Percentiles rank a stretch among this genome's conserved stretches.
These are phyloP conservation scores for Syrrhaptes paradoxus DNA, from an alignment of 2,113 vertebrate genomes.

Conservation along the genomic window DNA sequence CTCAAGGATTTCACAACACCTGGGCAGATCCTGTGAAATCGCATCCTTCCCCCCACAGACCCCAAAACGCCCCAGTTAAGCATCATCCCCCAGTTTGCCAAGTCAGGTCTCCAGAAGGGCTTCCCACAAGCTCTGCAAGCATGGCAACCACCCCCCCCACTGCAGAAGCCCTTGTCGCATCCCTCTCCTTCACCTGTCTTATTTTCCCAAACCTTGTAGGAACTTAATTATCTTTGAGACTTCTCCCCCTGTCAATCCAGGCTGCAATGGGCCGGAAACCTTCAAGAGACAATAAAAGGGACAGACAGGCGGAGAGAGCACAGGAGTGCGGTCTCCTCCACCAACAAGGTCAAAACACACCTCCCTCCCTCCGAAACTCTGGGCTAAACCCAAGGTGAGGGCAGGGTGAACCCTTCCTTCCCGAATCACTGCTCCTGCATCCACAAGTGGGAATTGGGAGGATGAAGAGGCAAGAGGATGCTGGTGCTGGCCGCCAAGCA, in stretches of 20 bases:
- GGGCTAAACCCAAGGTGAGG: not conserved
- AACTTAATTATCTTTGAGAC: slow-evolving; percentile 66
- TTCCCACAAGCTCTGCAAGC: not conserved
- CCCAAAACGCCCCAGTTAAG: accelerated
- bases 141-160: not conserved
- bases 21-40: accelerated
- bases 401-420: not conserved
- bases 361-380: not conserved
- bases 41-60: not conserved
- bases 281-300: slow-evolving; percentile 31
- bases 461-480: not conserved
- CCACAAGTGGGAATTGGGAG: slow-evolving; percentile 36
- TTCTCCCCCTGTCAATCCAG: slow-evolving; percentile 23
- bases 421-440: not conserved
- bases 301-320: not conserved
- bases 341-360: slow-evolving; percentile 10
- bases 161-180: not conserved
- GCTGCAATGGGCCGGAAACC: not conserved
- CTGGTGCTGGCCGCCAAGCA: slow-evolving; percentile 27
- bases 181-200: not conserved
- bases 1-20: not conserved
- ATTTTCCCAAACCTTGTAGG: not conserved
- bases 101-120: not conserved
- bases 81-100: not conserved
- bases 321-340: not conserved